These are phyloP conservation scores for Drosophila ustulata DNA, from an alignment of 2,888 invertebrate genomes.

Conservation along the genomic window DNA sequence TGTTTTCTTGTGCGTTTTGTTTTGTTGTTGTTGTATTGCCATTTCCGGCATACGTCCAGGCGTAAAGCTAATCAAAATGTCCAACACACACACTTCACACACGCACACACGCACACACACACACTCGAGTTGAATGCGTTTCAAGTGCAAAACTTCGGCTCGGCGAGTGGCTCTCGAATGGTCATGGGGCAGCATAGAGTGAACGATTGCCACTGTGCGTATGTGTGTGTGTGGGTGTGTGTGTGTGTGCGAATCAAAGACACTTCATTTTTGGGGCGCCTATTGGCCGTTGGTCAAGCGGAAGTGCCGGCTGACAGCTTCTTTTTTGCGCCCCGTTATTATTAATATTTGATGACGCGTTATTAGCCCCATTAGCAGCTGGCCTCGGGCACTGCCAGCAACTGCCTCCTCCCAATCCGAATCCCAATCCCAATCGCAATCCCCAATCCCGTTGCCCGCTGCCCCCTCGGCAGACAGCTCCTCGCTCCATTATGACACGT, in stretches of 20 bases:
- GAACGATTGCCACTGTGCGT: conserved; percentile 2
- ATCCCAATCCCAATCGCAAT: background rate
- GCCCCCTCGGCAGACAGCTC: background rate
- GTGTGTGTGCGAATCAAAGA: conserved; percentile 28
- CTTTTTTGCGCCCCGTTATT: conserved; percentile 43
- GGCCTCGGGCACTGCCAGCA: background rate
- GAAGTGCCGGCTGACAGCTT: conserved; percentile 53
- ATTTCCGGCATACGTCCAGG: conserved; percentile 68
- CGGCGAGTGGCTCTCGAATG: conserved; percentile 27
- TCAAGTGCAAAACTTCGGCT: conserved; percentile 68
- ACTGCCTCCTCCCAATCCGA: no score
- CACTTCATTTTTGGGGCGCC: conserved; percentile 49
- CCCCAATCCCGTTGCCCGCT: background rate
- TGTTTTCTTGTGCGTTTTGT: conserved; percentile 16
- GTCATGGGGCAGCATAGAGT: conserved; percentile 7
- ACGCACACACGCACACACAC: conserved; percentile 23
- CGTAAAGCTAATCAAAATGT: conserved; percentile 79
- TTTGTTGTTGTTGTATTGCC: conserved; percentile 40
- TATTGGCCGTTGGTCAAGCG: conserved; percentile 52
- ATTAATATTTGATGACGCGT: conserved; percentile 72
- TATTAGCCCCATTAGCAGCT: conserved; percentile 69
- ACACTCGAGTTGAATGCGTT: conserved; percentile 48
- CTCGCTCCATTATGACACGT: conserved; percentile 61
- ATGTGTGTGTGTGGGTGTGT: background rate
- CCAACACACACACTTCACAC: conserved; percentile 56